A percentile compares a stretch with the other conserved stretches of the same genome.
Conservation (phyloP, 2,113 vertebrate genomes). For the Benitochromis conjunctus region DNA sequence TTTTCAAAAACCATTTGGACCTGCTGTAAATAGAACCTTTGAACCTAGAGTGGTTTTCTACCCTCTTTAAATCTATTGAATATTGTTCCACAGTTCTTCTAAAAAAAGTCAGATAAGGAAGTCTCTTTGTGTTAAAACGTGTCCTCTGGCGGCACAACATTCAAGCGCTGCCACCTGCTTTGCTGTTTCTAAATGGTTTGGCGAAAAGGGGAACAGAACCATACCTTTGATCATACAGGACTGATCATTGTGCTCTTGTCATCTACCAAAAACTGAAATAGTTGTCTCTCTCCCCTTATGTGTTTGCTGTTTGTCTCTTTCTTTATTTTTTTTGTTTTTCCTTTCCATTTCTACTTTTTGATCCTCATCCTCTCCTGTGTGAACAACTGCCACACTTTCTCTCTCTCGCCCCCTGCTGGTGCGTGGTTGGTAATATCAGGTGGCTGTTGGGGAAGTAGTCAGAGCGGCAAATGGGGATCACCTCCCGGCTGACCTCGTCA, state of each 20-base stretch:
- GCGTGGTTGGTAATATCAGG: slow-evolving; percentile 83
- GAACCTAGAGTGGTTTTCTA: background rate
- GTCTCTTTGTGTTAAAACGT: background rate
- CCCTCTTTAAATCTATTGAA: background rate
- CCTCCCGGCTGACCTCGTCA: slow-evolving; percentile 99
- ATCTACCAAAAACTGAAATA: slow-evolving; percentile 78
- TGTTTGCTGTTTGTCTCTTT: slow-evolving; percentile 31
- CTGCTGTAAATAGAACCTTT: background rate
- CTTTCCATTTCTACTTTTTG: background rate
- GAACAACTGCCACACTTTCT: slow-evolving; percentile 39
- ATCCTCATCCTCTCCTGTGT: slow-evolving; percentile 38
- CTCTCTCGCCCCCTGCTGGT: slow-evolving; percentile 82
- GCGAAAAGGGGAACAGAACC: slow-evolving; percentile 72
- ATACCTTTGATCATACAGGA: slow-evolving; percentile 64
- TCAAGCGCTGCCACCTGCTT: slow-evolving; percentile 4
- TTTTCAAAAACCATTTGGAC: slow-evolving; percentile 57
- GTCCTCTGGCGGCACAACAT: background rate
- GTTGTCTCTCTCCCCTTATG: slow-evolving; percentile 71
- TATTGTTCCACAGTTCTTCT: background rate
- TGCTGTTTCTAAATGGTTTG: slow-evolving; percentile 78
- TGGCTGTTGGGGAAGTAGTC: slow-evolving; percentile 98
- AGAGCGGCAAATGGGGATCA: slow-evolving; percentile 97
- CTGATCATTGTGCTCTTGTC: slow-evolving; percentile 75
- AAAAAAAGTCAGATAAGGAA: background rate
- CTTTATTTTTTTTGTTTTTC: background rate